Conservation (phyloP, 2,888 invertebrate genomes). For the Thymelicus acteon region DNA sequence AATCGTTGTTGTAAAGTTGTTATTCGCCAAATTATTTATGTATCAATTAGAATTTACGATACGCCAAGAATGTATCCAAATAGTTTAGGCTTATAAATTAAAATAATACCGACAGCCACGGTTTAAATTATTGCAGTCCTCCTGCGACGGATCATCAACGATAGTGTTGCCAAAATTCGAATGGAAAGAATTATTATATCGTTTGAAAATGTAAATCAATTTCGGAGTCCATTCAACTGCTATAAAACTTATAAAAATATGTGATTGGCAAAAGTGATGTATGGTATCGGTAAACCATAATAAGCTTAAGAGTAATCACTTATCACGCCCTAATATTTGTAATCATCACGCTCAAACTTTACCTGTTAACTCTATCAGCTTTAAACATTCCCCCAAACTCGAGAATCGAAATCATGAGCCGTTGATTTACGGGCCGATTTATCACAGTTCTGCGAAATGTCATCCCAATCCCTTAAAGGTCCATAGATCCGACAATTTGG, state of each 20-base stretch:
- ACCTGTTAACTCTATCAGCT: background rate
- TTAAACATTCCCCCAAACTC: background rate
- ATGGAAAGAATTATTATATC: background rate
- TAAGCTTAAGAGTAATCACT: too few relatives aligned
- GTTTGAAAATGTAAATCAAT: background rate
- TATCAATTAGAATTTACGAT: constrained; percentile 9
- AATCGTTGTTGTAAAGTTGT: constrained; percentile 4
- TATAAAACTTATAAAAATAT: too few relatives aligned
- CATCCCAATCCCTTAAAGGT: constrained; percentile 45
- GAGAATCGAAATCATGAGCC: constrained; percentile 10
- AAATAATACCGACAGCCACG: background rate
- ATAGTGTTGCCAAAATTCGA: background rate
- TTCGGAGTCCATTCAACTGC: too few relatives aligned
- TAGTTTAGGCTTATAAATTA: background rate
- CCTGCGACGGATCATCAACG: background rate
- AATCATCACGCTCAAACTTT: too few relatives aligned
- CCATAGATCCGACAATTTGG: constrained; percentile 64
- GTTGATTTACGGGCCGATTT: constrained; percentile 41
- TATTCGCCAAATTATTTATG: constrained; percentile 29
- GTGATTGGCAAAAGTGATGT: too few relatives aligned
- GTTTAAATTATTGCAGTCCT: background rate
- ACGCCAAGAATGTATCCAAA: constrained; percentile 7
- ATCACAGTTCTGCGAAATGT: constrained; percentile 37
- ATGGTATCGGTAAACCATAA: too few relatives aligned
- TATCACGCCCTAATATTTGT: too few relatives aligned